phyloP scores from a whole-genome alignment of 2,888 invertebrate genomes.

The Noctua pronuba region DNA sequence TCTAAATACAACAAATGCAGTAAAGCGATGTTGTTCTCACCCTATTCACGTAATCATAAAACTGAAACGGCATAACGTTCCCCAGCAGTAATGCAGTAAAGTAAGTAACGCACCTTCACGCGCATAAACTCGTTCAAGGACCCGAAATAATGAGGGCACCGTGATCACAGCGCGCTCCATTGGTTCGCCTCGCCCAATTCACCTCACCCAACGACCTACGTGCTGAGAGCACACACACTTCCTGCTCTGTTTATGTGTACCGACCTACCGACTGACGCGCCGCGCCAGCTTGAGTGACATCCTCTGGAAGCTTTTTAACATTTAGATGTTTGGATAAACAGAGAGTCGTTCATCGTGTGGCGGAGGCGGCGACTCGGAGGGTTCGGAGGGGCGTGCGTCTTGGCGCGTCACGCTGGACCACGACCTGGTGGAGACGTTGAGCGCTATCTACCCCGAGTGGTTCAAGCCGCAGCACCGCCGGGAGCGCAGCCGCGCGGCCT shows the following conservation, averaged over 20 bases:
- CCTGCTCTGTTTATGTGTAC: conserved; percentile 50
- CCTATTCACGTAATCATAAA: conserved; percentile 62
- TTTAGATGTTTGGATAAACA: conserved; percentile 78
- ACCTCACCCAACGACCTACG: conserved; percentile 56
- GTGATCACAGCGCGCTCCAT: conserved; percentile 65
- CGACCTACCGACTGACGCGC: background rate
- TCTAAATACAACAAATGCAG: conserved; percentile 43
- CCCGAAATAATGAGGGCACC: conserved; percentile 73
- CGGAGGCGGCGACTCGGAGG: conserved; percentile 93
- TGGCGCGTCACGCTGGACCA: conserved; percentile 98
- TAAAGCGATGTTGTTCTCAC: conserved; percentile 61
- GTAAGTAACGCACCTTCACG: conserved; percentile 69
- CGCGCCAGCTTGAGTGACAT: conserved; percentile 41
- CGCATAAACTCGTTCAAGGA: conserved; percentile 79
- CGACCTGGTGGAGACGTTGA: conserved; percentile 97
- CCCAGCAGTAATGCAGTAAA: conserved; percentile 67
- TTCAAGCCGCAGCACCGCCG: conserved; percentile 92
- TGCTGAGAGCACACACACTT: conserved; percentile 59
- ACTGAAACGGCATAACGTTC: conserved; percentile 54
- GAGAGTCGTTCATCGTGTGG: conserved; percentile 94
- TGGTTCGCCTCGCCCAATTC: conserved; percentile 67
- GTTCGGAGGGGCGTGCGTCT: conserved; percentile 93
- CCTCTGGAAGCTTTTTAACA: conserved; percentile 24
- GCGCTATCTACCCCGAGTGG: conserved; percentile 98
- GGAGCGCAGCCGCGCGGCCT: conserved; percentile 83